These are phyloP conservation scores for Xenotilapia caudafasciata DNA, from an alignment of 2,113 vertebrate species.

Conservation along the genomic window DNA sequence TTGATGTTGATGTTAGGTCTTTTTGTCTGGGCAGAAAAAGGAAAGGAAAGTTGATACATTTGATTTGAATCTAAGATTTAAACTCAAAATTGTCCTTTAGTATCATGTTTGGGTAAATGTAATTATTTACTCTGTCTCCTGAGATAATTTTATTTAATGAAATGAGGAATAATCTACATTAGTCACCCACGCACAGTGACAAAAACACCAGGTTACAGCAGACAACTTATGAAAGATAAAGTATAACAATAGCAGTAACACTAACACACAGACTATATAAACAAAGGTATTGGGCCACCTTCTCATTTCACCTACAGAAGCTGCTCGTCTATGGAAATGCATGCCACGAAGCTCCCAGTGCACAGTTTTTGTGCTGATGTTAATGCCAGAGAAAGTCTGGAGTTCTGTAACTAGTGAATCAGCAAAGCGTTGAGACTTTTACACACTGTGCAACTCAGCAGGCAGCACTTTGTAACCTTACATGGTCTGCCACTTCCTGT, in stretches of 20 bases:
- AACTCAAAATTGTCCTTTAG: background rate
- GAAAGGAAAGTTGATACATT: background rate
- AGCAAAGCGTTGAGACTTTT: background rate
- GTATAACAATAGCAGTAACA: background rate
- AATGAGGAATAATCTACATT: background rate
- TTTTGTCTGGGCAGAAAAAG: background rate
- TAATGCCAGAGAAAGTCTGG: background rate
- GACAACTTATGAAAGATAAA: background rate
- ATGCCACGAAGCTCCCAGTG: background rate
- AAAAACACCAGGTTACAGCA: background rate
- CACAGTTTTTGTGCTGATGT: background rate
- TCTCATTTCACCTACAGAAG: background rate
- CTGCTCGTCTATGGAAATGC: background rate
- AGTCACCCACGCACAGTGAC: background rate
- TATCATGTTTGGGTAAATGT: background rate
- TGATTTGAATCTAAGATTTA: background rate
- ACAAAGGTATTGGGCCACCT: background rate
- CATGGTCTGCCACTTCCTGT: background rate
- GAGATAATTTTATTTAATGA: background rate
- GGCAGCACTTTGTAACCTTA: background rate
- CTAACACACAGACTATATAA: background rate
- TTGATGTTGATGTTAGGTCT: background rate
- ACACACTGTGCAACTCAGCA: background rate
- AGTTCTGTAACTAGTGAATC: background rate
- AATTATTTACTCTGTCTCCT: background rate